Evolutionary conservation across 2,113 vertebrate species (phyloP), one percentile per base, ranked within the genome.

Genomic region (Speoplatyrhinus poulsoni): DNA sequence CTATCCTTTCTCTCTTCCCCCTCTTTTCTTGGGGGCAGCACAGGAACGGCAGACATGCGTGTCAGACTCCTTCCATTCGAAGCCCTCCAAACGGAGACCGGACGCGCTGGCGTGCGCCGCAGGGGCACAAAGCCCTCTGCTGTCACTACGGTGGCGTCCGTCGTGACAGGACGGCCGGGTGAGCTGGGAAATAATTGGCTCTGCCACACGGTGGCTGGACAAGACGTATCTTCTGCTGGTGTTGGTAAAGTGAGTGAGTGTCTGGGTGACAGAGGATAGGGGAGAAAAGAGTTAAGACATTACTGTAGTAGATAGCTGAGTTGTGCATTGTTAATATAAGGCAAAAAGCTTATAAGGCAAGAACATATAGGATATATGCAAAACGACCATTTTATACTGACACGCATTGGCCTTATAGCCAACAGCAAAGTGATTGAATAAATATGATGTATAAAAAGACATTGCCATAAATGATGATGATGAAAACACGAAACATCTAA

Each of bases 131-230:
- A 7, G 3, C 13, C 13, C 60, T 53, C 48, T 47, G 74, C 63
- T 71, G 70, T 78, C 72, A 9, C 58, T 60, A 66, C 15, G 19
- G 19, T 60, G 41, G 56, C 56, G 15, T 46, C 15, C 64, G 65
- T 69, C 54, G 54, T 65, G 74, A 74, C 67, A 60, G 50, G 65
- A 49, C 46, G 17, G 71, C 47, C 69, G 47, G 62, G 50, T 13
- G 1, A 36, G 15, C 3, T 13, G 52, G 13, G 19, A 12, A 12
- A 0, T 32, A 58, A 58, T 32, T 33, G 17, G n/a, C 26, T 12
- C 50, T 13, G 19, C 57, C 10, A 52, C 36, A 41, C 36, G 36
- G 36, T 41, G 36, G 36, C 36, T 66, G 61, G 58, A 46, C 52
- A 63, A 16, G n/a, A 67, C 19, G 15, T 19, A 70, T 62, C 15